Evolutionary conservation across 2,113 vertebrate genomes (phyloP), one percentile per base, ranked within the genome.

Genomic region (Lagopus muta): DNA sequence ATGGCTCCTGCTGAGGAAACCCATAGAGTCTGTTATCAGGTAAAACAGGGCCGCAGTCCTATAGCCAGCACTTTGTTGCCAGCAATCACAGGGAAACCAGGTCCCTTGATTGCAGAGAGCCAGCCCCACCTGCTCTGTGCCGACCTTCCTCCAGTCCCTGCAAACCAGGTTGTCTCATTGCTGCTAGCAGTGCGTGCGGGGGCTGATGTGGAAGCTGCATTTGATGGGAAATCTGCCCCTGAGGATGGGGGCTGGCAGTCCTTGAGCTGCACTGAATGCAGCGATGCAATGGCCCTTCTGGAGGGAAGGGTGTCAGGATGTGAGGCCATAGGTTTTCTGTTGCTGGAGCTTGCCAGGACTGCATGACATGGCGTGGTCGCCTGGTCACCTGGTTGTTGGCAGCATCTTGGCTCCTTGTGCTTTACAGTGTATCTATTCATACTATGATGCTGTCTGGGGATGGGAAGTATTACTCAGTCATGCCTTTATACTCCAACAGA

Each of bases 251-350:
- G 0, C 15, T 15, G 67, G n/a, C 30, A n/a, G 58, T 7, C 22
- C 52, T 77, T 80, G 79, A n/a, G 52, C 36, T 55, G 30, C 13
- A 5, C 1, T 24, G 65, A 36, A 2, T 0, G 0, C 6, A 28
- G 24, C 0, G 0, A 7, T 34, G 42, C 22, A 24, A 52, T 58
- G 0, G 0, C 52, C 42, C 74, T 55, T 15, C 34, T 36, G 67
- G 30, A 50, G 40, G 52, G 72, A 34, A 66, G 24, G 34, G 7
- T 0, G 21, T 4, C 32, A 13, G 27, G 32, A 17, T 8, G 2
- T 36, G 43, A 11, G 3, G 34, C 38, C 0, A 0, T 6, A 19
- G 13, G 1, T 45, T 57, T 50, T 21, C 52, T 67, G 0, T 6
- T 47, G 8, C 0, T 5, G 25, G 38, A 40, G 18, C 5, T 32